These are phyloP conservation scores for Amblyjoppa fuscipennis DNA, from an alignment of 2,888 invertebrate genomes.

Conservation along the genomic window DNA sequence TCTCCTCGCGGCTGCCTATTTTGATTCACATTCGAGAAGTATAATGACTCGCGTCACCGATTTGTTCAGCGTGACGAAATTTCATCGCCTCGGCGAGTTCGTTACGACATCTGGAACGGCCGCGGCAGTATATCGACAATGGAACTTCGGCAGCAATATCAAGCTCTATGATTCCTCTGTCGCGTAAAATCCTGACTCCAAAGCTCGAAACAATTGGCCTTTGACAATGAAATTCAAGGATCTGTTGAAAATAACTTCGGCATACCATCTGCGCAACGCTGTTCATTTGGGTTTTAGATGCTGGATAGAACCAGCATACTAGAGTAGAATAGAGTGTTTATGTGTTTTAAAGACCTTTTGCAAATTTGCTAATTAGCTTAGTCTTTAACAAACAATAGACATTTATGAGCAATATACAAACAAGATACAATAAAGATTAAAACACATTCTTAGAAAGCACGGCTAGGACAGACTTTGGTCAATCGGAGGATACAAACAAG, in stretches of 20 bases:
- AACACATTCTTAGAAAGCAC: too few relatives aligned
- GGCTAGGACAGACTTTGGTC: too few relatives aligned
- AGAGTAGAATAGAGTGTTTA: neutral
- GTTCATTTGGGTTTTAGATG: neutral
- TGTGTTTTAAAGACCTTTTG: too few relatives aligned
- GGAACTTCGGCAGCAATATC: slow-evolving; percentile 18
- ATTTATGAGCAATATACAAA: too few relatives aligned
- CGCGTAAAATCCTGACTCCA: neutral
- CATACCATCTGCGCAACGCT: too few relatives aligned
- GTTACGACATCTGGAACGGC: slow-evolving; percentile 49
- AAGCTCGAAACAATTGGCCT: slow-evolving; percentile 1
- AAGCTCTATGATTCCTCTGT: neutral
- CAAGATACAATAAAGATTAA: too few relatives aligned
- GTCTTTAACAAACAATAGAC: too few relatives aligned
- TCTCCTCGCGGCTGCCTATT: slow-evolving; percentile 63
- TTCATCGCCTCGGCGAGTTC: slow-evolving; percentile 58
- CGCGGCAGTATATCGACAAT: slow-evolving; percentile 1
- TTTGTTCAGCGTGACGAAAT: slow-evolving; percentile 68
- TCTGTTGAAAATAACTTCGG: slow-evolving; percentile 7
- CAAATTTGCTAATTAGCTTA: too few relatives aligned
- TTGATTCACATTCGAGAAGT: slow-evolving; percentile 77
- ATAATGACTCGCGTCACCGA: slow-evolving; percentile 75
- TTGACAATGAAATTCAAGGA: neutral
- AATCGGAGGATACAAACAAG: too few relatives aligned
- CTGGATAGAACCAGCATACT: slow-evolving; percentile 18